Conservation (phyloP, 2,888 invertebrate species). For the Hipparchia semele region DNA sequence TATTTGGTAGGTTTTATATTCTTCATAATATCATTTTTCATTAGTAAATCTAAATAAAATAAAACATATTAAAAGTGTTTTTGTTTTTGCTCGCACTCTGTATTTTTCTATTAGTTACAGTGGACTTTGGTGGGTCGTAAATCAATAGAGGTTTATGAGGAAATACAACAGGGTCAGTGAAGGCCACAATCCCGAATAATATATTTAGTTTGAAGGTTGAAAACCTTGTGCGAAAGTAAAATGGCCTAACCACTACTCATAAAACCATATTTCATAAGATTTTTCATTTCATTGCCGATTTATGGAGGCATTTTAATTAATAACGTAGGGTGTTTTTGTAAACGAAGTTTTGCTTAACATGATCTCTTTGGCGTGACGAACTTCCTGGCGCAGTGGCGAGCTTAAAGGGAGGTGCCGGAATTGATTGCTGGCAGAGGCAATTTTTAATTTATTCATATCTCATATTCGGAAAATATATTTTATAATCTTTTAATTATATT, state of each 20-base stretch:
- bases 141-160: slow-evolving; percentile 41
- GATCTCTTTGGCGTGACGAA: too few relatives aligned
- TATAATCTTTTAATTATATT: too few relatives aligned
- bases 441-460: too few relatives aligned
- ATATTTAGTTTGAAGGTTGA: slow-evolving; percentile 35
- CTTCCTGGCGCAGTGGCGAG: too few relatives aligned
- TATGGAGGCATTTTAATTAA: neutral
- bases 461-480: too few relatives aligned
- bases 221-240: slow-evolving; percentile 32
- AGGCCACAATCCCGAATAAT: slow-evolving; percentile 31
- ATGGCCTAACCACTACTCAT: slow-evolving; percentile 21
- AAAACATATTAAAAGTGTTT: too few relatives aligned
- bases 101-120: neutral
- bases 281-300: slow-evolving; percentile 4
- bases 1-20: too few relatives aligned
- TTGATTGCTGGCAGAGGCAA: too few relatives aligned
- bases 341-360: too few relatives aligned
- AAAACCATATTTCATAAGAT: slow-evolving; percentile 23
- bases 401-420: too few relatives aligned
- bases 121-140: slow-evolving; percentile 27
- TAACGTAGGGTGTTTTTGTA: neutral
- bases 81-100: neutral
- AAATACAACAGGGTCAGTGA: slow-evolving; percentile 32
- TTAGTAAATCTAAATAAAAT: too few relatives aligned
- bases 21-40: too few relatives aligned